phyloP scores from a whole-genome alignment of 2,888 invertebrate genomes.

The Embidobia sp. region DNA sequence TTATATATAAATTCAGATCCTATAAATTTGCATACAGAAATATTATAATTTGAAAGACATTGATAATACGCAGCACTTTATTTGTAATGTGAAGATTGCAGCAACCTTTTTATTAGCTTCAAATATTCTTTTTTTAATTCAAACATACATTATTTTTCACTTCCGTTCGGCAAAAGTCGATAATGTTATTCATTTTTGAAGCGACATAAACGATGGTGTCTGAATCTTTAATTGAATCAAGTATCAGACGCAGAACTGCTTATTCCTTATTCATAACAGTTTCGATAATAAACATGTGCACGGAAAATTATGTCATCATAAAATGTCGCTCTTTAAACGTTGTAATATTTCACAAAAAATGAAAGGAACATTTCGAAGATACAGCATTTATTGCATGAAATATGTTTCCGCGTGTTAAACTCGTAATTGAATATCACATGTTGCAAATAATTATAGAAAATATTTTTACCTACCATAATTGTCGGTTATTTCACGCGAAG shows the following conservation, averaged over 20 bases:
- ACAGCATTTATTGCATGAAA: slow-evolving; percentile 16
- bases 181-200: background rate
- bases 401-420: slow-evolving; percentile 11
- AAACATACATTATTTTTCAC: background rate
- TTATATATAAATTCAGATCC: too few species aligned
- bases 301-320: slow-evolving; percentile 9
- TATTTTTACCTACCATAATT: background rate
- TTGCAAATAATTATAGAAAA: slow-evolving; percentile 9
- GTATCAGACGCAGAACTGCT: background rate
- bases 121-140: background rate
- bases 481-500: background rate
- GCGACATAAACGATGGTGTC: background rate
- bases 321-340: slow-evolving; percentile 9
- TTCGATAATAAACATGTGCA: slow-evolving; percentile 3
- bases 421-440: slow-evolving; percentile 24
- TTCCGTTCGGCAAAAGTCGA: background rate
- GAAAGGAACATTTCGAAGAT: slow-evolving; percentile 21
- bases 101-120: background rate
- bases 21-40: too few species aligned
- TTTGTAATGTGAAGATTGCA: background rate
- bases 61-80: too few species aligned
- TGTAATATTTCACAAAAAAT: slow-evolving; percentile 26
- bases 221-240: slow-evolving; percentile 18
- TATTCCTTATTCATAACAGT: slow-evolving; percentile 1
- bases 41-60: too few species aligned